Percentiles rank a stretch among this genome's conserved stretches.
Conservation (phyloP, 2,797 vertebrate genomes). For the Sciurus vulgaris region DNA sequence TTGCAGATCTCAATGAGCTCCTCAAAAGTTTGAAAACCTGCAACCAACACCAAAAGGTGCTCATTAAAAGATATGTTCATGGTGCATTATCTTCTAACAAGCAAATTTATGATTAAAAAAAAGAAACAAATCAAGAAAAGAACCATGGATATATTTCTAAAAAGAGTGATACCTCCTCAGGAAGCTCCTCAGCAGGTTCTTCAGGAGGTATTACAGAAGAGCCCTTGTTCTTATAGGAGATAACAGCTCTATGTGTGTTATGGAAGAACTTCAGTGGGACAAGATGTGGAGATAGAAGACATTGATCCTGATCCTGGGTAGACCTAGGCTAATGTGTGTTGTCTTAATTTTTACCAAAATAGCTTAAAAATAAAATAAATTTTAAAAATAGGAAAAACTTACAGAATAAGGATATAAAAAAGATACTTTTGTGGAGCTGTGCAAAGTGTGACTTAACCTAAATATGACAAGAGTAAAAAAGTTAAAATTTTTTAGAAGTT, state of each 20-base stretch:
- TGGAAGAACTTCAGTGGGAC: neutral
- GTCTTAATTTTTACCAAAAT: neutral
- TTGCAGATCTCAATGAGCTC: neutral
- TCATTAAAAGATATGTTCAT: neutral
- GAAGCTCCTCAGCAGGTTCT: too few relatives aligned
- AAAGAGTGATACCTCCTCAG: neutral
- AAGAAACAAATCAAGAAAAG: neutral
- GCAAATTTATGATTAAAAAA: neutral
- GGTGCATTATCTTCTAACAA: neutral
- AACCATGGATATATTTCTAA: neutral
- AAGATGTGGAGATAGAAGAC: neutral
- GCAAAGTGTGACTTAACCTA: neutral
- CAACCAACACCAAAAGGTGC: neutral
- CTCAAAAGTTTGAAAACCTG: neutral
- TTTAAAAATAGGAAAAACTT: neutral
- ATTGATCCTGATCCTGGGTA: too few relatives aligned
- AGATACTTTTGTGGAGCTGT: neutral
- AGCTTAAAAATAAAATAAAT: neutral
- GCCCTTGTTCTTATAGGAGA: neutral
- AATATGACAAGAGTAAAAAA: neutral
- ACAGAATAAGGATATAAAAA: neutral
- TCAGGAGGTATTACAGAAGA: neutral
- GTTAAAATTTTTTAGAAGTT: neutral
- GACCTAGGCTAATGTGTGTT: neutral
- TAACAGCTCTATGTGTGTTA: too few relatives aligned